Evolutionary conservation across 2,888 invertebrate species (phyloP).

Genomic region (Tipula confusa): DNA sequence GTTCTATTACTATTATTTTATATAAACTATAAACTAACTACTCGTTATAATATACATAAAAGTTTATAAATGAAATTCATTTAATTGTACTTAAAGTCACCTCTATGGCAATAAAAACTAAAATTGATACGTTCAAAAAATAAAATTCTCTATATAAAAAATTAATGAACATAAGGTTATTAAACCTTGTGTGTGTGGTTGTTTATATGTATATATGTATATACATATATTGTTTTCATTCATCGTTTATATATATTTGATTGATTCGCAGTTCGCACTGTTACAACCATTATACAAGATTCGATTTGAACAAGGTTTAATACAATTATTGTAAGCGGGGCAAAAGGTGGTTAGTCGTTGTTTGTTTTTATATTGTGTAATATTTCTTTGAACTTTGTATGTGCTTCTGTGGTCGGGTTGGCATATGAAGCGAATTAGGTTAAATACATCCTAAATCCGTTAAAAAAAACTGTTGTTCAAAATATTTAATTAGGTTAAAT

Average conservation of each 20-base stretch:
- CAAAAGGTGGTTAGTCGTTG: not conserved
- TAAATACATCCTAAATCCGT: no score
- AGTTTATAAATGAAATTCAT: not conserved
- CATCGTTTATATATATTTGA: not conserved
- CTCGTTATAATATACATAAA: not conserved
- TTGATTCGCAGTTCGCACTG: not conserved
- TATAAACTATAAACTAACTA: not conserved
- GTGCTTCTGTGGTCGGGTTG: no score
- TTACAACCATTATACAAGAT: not conserved
- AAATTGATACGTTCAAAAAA: not conserved
- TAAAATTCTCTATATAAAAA: not conserved
- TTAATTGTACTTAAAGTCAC: constrained; percentile 21
- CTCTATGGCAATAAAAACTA: not conserved
- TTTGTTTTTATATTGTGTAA: no score
- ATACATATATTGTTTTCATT: not conserved
- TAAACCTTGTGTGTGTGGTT: not conserved
- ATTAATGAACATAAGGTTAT: not conserved
- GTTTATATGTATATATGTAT: no score
- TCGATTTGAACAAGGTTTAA: not conserved
- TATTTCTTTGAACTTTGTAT: no score
- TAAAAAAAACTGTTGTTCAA: no score
- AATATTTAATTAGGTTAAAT: no score
- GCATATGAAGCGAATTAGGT: no score
- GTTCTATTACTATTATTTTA: not conserved
- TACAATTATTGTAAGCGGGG: not conserved